Conservation (phyloP, 2,888 invertebrate genomes). For the Acleris cristana region DNA sequence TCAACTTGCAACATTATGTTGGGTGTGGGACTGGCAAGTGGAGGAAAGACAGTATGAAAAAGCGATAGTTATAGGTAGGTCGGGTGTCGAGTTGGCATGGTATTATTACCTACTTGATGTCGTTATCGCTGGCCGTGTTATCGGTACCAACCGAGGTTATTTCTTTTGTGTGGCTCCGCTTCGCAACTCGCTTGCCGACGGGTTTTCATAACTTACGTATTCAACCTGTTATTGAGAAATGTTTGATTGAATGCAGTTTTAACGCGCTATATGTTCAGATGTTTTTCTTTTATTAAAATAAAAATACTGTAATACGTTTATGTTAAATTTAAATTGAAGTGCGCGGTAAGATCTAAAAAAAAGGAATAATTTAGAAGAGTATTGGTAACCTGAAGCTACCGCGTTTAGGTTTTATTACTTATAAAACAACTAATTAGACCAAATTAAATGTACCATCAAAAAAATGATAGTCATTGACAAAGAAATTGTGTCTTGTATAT, state of each 20-base stretch:
- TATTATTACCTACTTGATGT: conserved; percentile 69
- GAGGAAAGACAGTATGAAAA: conserved; percentile 72
- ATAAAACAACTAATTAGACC: too few relatives aligned
- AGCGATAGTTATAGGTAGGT: conserved; percentile 80
- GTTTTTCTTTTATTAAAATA: background rate
- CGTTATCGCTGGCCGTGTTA: conserved; percentile 72
- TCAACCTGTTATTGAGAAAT: conserved; percentile 33
- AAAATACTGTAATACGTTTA: background rate
- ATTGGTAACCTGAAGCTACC: too few relatives aligned
- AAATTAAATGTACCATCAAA: too few relatives aligned
- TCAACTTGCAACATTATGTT: conserved; percentile 65
- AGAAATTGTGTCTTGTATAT: too few relatives aligned
- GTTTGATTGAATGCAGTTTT: conserved; percentile 6
- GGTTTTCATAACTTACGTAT: conserved; percentile 44
- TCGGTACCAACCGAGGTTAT: conserved; percentile 60
- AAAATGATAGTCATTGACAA: too few relatives aligned
- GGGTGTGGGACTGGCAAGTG: conserved; percentile 70
- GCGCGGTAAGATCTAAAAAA: too few relatives aligned
- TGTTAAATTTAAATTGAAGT: too few relatives aligned
- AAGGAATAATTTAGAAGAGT: too few relatives aligned
- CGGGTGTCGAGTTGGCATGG: conserved; percentile 79
- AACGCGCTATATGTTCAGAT: background rate
- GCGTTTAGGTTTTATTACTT: too few relatives aligned
- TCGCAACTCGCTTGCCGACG: conserved; percentile 57
- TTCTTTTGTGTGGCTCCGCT: conserved; percentile 72